Conservation (phyloP, 1,140 invertebrate species). For the Ladona fulva region DNA sequence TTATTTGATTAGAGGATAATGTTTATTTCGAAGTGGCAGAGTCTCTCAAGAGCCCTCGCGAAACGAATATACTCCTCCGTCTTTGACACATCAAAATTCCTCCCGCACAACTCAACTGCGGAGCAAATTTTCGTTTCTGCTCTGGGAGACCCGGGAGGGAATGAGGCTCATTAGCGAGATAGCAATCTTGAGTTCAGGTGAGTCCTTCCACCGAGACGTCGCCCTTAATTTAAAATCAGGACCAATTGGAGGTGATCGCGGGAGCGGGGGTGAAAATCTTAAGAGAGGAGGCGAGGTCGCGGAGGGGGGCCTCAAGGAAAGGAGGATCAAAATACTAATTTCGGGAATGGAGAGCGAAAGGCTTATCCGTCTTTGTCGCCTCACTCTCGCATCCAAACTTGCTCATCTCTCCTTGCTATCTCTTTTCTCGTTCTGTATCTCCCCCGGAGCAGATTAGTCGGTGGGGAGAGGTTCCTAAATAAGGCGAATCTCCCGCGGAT, state of each 20-base stretch:
- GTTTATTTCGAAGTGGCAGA: no score
- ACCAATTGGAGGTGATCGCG: background rate
- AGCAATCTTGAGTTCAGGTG: slow-evolving; percentile 3
- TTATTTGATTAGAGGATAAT: no score
- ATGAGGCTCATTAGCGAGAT: background rate
- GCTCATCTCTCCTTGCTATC: background rate
- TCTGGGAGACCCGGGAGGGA: background rate
- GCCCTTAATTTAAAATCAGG: slow-evolving; percentile 6
- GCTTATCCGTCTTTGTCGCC: background rate
- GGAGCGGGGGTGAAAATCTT: background rate
- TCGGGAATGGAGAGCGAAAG: background rate
- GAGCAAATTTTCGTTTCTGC: no score
- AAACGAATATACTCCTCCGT: no score
- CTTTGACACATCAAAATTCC: no score
- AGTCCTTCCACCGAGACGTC: background rate
- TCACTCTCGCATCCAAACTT: background rate
- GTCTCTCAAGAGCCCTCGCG: no score
- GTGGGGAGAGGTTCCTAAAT: background rate
- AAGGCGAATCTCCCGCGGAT: background rate
- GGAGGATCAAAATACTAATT: background rate
- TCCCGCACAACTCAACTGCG: no score
- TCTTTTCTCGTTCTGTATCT: background rate
- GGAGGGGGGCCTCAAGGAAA: background rate
- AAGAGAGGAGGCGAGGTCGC: background rate
- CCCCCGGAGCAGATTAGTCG: background rate